Evolutionary conservation across 35 echinoderm and acorn worm genomes (phyloP).

Genomic region (Lytechinus variegatus): DNA sequence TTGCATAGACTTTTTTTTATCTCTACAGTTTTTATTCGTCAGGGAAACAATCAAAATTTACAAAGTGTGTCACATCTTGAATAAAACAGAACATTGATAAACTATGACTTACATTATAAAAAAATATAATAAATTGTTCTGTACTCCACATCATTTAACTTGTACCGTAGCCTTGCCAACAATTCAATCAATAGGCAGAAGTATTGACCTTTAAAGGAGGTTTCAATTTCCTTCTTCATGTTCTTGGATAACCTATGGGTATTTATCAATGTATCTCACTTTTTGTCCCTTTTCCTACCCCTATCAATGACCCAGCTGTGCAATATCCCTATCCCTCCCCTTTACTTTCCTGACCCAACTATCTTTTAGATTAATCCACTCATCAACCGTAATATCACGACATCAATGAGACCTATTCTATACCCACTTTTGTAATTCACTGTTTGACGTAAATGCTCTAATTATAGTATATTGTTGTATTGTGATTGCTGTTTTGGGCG

Average conservation of each 20-base stretch:
- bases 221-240: background rate
- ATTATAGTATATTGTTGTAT: background rate
- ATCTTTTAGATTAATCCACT: background rate
- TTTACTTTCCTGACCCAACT: background rate
- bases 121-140: too few relatives aligned
- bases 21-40: too few relatives aligned
- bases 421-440: background rate
- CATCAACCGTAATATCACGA: background rate
- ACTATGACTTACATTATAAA: too few relatives aligned
- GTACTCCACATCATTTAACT: too few relatives aligned
- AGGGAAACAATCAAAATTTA: too few relatives aligned
- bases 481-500: background rate
- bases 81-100: too few relatives aligned
- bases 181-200: too few relatives aligned
- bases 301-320: background rate
- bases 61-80: too few relatives aligned
- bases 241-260: background rate
- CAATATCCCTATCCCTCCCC: background rate
- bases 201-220: background rate
- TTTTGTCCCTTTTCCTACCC: background rate
- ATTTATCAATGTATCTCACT: background rate
- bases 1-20: too few relatives aligned
- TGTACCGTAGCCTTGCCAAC: too few relatives aligned
- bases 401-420: background rate
- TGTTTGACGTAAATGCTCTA: slow-evolving; percentile 12